Conservation (phyloP, 2,113 vertebrate genomes). For the Pseudorhombus dupliciocellatus region DNA sequence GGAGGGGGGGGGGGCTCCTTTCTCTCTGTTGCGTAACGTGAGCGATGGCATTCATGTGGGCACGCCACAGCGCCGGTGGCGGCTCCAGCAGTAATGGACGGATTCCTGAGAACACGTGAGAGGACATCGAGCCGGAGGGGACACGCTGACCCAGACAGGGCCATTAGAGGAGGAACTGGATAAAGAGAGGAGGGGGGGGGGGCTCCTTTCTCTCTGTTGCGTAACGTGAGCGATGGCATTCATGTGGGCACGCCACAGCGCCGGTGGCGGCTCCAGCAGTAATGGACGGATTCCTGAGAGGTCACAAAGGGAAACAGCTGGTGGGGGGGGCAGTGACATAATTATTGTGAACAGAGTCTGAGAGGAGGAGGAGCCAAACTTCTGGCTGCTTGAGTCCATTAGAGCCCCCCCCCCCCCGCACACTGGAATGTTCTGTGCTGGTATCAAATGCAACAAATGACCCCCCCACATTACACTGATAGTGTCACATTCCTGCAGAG, state of each 20-base stretch:
- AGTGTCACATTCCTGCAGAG: conserved; percentile 42
- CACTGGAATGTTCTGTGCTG: conserved; percentile 20
- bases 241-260: conserved; percentile 21
- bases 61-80: conserved; percentile 33
- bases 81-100: conserved; percentile 47
- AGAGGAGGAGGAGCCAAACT: no score
- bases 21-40: conserved; percentile 40
- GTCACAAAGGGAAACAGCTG: conserved; percentile 1
- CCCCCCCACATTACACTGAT: conserved; percentile 33
- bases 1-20: not conserved
- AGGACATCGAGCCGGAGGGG: no score
- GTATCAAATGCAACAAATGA: not conserved
- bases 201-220: conserved; percentile 33
- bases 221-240: conserved; percentile 40
- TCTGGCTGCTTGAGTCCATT: no score
- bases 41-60: conserved; percentile 36
- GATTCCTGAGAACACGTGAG: not conserved
- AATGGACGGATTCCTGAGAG: conserved; percentile 42
- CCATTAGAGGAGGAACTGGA: not conserved
- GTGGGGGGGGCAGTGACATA: not conserved
- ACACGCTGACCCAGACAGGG: no score
- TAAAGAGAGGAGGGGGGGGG: not conserved
- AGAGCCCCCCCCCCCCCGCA: conserved; percentile 1
- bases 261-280: conserved; percentile 35
- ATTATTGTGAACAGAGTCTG: not conserved